Evolutionary conservation across 2,797 vertebrate species (phyloP).

Genomic region (Artibeus jamaicensis): DNA sequence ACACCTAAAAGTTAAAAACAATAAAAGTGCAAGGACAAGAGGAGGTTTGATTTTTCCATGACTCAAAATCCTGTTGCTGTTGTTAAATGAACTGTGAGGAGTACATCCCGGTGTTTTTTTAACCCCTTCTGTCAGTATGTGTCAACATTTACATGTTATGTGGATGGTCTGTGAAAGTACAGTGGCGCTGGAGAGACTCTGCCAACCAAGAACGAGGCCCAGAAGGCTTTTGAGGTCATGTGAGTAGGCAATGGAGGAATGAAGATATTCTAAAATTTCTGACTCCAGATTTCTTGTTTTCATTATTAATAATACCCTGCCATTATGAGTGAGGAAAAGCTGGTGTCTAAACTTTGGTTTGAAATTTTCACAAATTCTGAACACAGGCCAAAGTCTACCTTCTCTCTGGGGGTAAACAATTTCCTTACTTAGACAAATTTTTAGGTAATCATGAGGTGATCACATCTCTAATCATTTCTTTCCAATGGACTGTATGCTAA

Average conservation of each 20-base stretch:
- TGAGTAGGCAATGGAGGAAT: not conserved
- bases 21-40: not conserved
- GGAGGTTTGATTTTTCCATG: not conserved
- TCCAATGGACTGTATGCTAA: not conserved
- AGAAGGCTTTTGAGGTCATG: not conserved
- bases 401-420: not conserved
- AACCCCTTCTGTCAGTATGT: not conserved
- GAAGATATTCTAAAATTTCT: not conserved
- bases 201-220: not conserved
- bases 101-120: not conserved
- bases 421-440: not conserved
- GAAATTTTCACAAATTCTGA: not conserved
- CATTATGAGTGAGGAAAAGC: not conserved
- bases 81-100: not conserved
- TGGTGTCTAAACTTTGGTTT: not conserved
- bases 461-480: not conserved
- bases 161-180: not conserved
- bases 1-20: not conserved
- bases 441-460: not conserved
- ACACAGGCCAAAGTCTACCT: not conserved
- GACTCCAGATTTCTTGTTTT: slow-evolving; percentile 35
- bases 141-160: slow-evolving; percentile 8
- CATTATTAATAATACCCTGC: slow-evolving; percentile 34
- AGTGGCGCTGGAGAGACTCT: not conserved
- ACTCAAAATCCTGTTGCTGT: not conserved